These are phyloP conservation scores for Melanotaenia trifasciata DNA, from an alignment of 2,797 vertebrate genomes.

Conservation along the genomic window DNA sequence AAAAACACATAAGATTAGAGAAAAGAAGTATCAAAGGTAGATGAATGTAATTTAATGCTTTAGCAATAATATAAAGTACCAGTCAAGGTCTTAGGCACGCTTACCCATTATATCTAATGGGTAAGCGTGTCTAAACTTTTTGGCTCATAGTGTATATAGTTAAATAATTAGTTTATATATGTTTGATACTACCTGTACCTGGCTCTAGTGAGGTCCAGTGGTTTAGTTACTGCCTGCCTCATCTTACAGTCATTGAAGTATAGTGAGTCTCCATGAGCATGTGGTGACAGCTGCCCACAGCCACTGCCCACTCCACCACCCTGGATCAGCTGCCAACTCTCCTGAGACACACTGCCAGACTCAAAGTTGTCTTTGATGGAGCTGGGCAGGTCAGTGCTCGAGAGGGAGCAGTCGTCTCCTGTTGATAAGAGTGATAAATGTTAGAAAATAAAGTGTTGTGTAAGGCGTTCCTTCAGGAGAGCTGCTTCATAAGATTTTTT, in stretches of 20 bases:
- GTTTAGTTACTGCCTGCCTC: constrained; percentile 95
- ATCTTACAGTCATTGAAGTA: constrained; percentile 98
- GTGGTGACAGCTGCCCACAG: constrained; percentile 96
- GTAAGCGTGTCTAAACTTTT: not conserved
- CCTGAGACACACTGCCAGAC: constrained; percentile 90
- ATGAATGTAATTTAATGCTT: not conserved
- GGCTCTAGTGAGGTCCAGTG: constrained; percentile 96
- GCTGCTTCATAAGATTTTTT: not conserved
- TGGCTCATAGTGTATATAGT: not conserved
- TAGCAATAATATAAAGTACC: not conserved
- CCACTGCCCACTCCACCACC: constrained; percentile 95
- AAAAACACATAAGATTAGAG: constrained; percentile 11
- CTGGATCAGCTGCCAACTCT: constrained; percentile 97
- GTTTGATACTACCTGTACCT: constrained; percentile 87
- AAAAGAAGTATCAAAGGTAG: not conserved
- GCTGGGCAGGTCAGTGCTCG: constrained; percentile 92
- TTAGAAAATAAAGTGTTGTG: not conserved
- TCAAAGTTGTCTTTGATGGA: constrained; percentile 99
- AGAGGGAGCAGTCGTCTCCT: constrained; percentile 97
- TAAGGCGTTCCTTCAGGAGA: not conserved
- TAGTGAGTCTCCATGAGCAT: constrained; percentile 95
- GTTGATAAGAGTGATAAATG: constrained; percentile 13
- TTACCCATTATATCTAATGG: not conserved
- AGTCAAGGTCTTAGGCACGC: too few species aligned
- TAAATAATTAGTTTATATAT: constrained; percentile 22